phyloP scores from a whole-genome alignment of 2,888 invertebrate genomes.

The Eucera pruinosa region DNA sequence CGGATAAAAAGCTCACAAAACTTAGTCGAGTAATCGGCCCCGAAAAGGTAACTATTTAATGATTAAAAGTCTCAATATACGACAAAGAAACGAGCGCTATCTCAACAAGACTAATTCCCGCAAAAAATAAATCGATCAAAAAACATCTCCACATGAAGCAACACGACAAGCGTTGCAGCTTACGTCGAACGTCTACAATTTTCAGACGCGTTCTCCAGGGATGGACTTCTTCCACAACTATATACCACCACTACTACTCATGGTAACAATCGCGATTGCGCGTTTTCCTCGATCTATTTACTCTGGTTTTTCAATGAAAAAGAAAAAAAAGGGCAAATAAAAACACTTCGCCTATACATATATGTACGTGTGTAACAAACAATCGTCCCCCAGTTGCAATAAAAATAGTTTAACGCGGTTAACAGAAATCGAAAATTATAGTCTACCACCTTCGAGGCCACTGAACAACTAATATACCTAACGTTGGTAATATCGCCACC shows the following conservation, averaged over 20 bases:
- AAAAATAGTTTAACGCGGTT: conserved; percentile 42
- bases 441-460: conserved; percentile 13
- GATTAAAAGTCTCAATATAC: conserved; percentile 31
- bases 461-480: conserved; percentile 32
- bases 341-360: not conserved
- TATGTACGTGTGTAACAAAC: not conserved
- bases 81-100: conserved; percentile 16
- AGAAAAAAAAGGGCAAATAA: not conserved
- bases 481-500: conserved; percentile 64
- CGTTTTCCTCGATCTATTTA: not conserved
- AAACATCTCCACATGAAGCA: not conserved
- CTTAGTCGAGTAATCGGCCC: not conserved
- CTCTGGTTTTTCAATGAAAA: not conserved
- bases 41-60: not conserved
- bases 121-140: conserved; percentile 50
- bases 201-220: conserved; percentile 9
- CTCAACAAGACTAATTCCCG: conserved; percentile 34
- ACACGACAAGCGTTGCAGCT: not conserved
- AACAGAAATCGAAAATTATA: conserved; percentile 56
- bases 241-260: no score
- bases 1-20: conserved; percentile 2
- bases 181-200: conserved; percentile 32
- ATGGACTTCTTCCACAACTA: not conserved
- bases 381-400: not conserved
- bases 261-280: conserved; percentile 25